Evolutionary conservation across 2,797 vertebrate species (phyloP), one percentile per base, ranked within the genome.

Genomic region (Hapalemur alaotrensis): DNA sequence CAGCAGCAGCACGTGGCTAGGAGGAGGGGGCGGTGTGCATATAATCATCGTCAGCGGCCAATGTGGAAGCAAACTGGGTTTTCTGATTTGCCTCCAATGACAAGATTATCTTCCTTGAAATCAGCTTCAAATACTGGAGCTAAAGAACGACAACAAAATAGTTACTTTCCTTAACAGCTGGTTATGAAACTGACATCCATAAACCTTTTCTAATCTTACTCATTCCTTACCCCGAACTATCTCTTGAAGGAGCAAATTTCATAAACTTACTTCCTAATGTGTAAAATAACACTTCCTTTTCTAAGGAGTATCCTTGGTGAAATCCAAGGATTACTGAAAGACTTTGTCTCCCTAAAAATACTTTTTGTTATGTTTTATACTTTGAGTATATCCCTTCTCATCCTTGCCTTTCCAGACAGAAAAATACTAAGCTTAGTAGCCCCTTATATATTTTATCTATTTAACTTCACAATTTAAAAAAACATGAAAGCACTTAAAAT

Each of bases 151-250:
- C 1, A 1, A 35, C 2, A 1, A 76, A 43, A n/a, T 35, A 32
- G 13, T 69, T 48, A 30, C 75, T 84, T 92, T 38, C n/a, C 50
- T 83, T 72, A 80, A 57, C 25, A 84, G 59, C 25, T 72, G 43
- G 17, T 84, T 81, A 35, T 59, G 38, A 89, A 89, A 85, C 69
- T 86, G 79, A 57, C 10, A 57, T n/a, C 15, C 28, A 9, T 82
- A 63, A 50, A 80, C n/a, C n/a, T 57, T 57, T 92, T 17, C 82
- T 91, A 79, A 93, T 69, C 7, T 41, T 72, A 78, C 15, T 89
- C 41, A 41, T 57, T n/a, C 13, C 46, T 91, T 75, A 86, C 65
- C 35, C 50, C 54, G 9, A 93, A 86, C 63, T 38, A 25, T 17
- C 28, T 79, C 70, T 46, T 63, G 15, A 69, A 63, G 14, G 73